Evolutionary conservation across 1,140 invertebrate species (phyloP).

Genomic region (Coenobita brevimanus): DNA sequence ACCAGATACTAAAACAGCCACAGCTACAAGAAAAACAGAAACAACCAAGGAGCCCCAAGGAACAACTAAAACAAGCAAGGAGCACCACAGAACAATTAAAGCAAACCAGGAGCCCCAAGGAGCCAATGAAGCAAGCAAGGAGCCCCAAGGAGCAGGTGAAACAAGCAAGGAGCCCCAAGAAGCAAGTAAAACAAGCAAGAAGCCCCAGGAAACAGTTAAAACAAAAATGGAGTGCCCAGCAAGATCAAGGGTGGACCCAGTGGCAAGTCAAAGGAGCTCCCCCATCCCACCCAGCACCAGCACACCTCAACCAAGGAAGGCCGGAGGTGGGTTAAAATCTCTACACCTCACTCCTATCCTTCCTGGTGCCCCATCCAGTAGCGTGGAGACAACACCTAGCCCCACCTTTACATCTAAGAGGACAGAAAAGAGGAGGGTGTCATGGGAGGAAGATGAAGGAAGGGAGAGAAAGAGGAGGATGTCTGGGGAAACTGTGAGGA

Average conservation of each 20-base stretch:
- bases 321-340: neutral
- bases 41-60: too few relatives aligned
- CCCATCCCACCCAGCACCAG: constrained; percentile 26
- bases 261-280: neutral
- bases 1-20: neutral
- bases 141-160: too few relatives aligned
- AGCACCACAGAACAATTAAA: too few relatives aligned
- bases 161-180: too few relatives aligned
- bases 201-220: too few relatives aligned
- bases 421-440: constrained; percentile 19
- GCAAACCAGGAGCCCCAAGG: too few relatives aligned
- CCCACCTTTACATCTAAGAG: neutral
- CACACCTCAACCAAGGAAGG: constrained; percentile 35
- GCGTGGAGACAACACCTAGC: neutral
- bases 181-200: too few relatives aligned
- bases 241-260: neutral
- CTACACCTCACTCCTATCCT: constrained; percentile 49
- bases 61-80: too few relatives aligned
- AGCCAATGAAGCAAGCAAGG: too few relatives aligned
- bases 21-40: too few relatives aligned
- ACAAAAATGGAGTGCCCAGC: too few relatives aligned
- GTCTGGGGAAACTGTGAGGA: neutral
- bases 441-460: constrained; percentile 16
- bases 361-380: neutral
- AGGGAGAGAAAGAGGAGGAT: too few relatives aligned